Percentiles rank a stretch among this genome's conserved stretches.
These are phyloP conservation scores for Stylophora pistillata DNA, from an alignment of 64 coral and sea anemone genomes.

Conservation along the genomic window DNA sequence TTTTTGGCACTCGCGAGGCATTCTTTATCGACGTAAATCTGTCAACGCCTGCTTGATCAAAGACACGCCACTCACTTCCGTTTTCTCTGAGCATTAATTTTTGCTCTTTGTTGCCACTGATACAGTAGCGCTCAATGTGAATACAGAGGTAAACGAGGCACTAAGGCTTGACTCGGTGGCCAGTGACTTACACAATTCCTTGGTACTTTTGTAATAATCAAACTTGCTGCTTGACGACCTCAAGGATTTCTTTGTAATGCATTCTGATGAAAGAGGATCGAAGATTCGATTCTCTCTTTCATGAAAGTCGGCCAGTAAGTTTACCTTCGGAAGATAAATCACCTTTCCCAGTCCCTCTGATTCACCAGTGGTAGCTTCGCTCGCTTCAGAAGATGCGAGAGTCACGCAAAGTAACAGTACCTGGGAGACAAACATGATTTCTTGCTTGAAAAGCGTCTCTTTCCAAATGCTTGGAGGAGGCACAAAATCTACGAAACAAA, in stretches of 20 bases:
- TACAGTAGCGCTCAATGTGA: not conserved
- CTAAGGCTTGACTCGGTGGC: not conserved
- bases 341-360: not conserved
- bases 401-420: not conserved
- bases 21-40: not conserved
- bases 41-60: not conserved
- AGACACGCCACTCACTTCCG: not conserved
- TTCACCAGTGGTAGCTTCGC: not conserved
- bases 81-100: not conserved
- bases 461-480: too few species aligned
- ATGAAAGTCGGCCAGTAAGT: conserved; percentile 7
- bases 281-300: not conserved
- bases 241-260: not conserved
- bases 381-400: too few species aligned
- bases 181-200: not conserved
- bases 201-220: not conserved
- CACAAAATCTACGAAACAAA: too few species aligned
- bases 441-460: too few species aligned
- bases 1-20: not conserved
- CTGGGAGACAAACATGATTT: not conserved
- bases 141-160: not conserved
- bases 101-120: not conserved
- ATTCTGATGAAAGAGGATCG: not conserved
- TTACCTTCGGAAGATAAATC: not conserved
- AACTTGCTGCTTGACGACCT: not conserved